Evolutionary conservation across 1,140 invertebrate genomes (phyloP), one percentile per base, ranked within the genome.

Genomic region (Nebria ingens): DNA sequence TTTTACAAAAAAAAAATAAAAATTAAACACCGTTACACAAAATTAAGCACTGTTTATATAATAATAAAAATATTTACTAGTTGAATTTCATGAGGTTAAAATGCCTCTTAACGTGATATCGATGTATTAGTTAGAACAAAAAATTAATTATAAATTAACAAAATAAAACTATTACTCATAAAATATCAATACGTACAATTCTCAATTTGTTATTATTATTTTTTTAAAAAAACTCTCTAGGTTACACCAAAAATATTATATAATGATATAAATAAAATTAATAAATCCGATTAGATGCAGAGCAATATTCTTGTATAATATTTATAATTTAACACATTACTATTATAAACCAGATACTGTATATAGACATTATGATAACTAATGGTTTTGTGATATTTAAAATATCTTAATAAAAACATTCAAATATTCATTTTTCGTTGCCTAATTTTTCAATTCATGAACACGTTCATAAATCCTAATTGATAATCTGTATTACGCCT

Each of bases 391-490:
- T 45, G 40, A 45, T 45, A 45, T 45, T 45, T 45, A 45, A 45
- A 45, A 45, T 45, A 45, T 45, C 34, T 55, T 54, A 54, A 52
- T 58, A 55, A 58, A n/a, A n/a, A 58, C 58, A 58, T 53, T 61
- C 51, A 45, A 45, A 45, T 34, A 34, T 9, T n/a, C 6, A 34
- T 6, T 34, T 34, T 34, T n/a, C 25, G n/a, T 34, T 34, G n/a
- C n/a, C n/a, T n/a, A n/a, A n/a, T n/a, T n/a, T n/a, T n/a, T n/a
- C n/a, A n/a, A n/a, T n/a, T n/a, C n/a, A n/a, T n/a, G n/a, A n/a
- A n/a, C n/a, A n/a, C n/a, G n/a, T n/a, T n/a, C n/a, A n/a, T n/a
- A n/a, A n/a, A n/a, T n/a, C n/a, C n/a, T n/a, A n/a, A n/a, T n/a
- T n/a, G n/a, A n/a, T n/a, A n/a, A n/a, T n/a, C n/a, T n/a, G n/a